phyloP scores from a whole-genome alignment of 2,888 invertebrate species.

The Trissolcus japonicus region DNA sequence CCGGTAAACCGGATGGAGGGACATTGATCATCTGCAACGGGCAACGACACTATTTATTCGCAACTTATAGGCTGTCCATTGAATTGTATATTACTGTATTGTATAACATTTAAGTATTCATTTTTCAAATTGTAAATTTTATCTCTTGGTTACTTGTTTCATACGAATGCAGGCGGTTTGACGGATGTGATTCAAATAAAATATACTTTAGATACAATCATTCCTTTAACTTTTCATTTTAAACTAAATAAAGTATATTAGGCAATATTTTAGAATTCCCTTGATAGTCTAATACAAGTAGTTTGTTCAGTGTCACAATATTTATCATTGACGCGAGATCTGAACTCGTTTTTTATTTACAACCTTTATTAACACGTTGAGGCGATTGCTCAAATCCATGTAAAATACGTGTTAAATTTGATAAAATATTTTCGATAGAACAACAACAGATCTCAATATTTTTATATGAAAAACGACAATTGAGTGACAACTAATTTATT shows the following conservation, averaged over 20 bases:
- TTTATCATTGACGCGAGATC: too few relatives aligned
- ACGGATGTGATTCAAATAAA: constrained; percentile 50
- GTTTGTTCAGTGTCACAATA: too few relatives aligned
- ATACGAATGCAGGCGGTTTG: constrained; percentile 47
- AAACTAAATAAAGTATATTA: not conserved
- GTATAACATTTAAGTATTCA: constrained; percentile 54
- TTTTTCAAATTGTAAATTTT: constrained; percentile 55
- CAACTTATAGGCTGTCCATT: constrained; percentile 36
- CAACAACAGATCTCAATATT: too few relatives aligned
- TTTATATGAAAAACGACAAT: too few relatives aligned
- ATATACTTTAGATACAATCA: constrained; percentile 61
- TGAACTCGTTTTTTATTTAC: too few relatives aligned
- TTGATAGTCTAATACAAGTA: too few relatives aligned
- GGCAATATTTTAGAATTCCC: not conserved
- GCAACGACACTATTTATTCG: constrained; percentile 45
- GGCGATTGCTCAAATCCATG: too few relatives aligned
- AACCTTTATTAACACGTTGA: too few relatives aligned
- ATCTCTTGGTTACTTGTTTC: constrained; percentile 55
- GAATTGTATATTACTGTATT: constrained; percentile 53
- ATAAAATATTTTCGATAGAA: too few relatives aligned
- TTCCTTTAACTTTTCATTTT: not conserved
- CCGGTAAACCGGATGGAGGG: not conserved
- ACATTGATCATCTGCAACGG: not conserved
- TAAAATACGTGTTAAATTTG: too few relatives aligned
- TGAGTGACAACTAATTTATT: too few relatives aligned